phyloP scores from a whole-genome alignment of 2,113 vertebrate genomes.

The Colaptes auratus region DNA sequence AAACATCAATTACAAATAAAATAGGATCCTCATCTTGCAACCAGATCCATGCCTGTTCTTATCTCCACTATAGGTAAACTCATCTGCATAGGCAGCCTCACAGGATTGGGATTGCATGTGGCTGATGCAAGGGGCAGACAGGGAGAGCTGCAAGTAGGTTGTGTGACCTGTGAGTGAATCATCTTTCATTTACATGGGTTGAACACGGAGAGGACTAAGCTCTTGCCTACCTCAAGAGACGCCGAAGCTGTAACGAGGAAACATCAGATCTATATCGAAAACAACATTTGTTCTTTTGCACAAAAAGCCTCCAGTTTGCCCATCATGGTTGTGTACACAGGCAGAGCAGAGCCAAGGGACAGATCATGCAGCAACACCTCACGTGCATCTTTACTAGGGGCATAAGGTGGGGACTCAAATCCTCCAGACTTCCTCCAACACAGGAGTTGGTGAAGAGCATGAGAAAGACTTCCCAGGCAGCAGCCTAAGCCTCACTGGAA shows the following conservation, averaged over 20 bases:
- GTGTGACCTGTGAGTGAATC: background rate
- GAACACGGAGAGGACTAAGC: background rate
- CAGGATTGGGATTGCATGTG: background rate
- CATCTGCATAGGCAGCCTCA: background rate
- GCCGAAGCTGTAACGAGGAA: background rate
- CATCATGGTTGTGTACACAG: rapidly evolving
- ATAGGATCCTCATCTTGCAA: background rate
- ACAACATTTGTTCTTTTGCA: rapidly evolving
- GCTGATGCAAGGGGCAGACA: background rate
- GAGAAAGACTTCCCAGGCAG: background rate
- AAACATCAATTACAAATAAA: constrained; percentile 2
- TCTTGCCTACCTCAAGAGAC: background rate
- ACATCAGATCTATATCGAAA: background rate
- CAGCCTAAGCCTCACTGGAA: rapidly evolving
- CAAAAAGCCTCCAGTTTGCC: background rate
- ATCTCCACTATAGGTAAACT: background rate
- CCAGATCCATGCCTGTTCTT: background rate
- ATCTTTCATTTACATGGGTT: background rate
- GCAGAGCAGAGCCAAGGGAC: rapidly evolving
- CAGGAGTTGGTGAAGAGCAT: background rate
- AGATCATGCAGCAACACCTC: background rate
- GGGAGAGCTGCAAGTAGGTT: background rate
- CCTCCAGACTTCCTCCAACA: background rate
- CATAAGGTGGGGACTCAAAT: background rate
- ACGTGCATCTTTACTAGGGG: rapidly evolving